Conservation (phyloP, 2,888 invertebrate species). For the Cosmia pyralina region DNA sequence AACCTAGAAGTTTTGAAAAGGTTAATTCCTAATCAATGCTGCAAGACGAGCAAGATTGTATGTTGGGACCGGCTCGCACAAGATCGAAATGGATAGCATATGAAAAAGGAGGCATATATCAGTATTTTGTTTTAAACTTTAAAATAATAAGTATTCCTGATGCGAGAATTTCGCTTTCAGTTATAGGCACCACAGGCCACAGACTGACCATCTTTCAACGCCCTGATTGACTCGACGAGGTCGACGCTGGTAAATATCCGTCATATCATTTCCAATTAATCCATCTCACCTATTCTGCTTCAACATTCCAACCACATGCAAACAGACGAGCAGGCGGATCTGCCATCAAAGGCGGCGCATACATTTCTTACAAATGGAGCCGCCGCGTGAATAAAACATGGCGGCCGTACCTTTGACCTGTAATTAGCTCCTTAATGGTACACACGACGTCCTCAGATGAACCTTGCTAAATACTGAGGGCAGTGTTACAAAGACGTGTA, state of each 20-base stretch:
- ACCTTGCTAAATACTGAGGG: slow-evolving; percentile 6
- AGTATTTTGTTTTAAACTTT: background rate
- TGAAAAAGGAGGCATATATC: background rate
- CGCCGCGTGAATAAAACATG: slow-evolving; percentile 55
- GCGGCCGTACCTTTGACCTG: slow-evolving; percentile 54
- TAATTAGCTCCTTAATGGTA: slow-evolving; percentile 65
- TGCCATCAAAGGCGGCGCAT: slow-evolving; percentile 43
- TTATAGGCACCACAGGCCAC: background rate
- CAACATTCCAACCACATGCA: slow-evolving; percentile 24
- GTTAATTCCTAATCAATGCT: slow-evolving; percentile 1
- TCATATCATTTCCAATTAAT: background rate
- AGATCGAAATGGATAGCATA: too few species aligned
- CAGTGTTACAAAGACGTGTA: background rate
- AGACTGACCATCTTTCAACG: background rate
- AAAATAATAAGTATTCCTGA: background rate
- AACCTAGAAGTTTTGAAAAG: slow-evolving; percentile 12
- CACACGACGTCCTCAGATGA: slow-evolving; percentile 29
- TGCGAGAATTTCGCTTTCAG: background rate
- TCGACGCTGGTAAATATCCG: too few species aligned
- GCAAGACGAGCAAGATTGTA: too few species aligned
- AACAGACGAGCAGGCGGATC: slow-evolving; percentile 46
- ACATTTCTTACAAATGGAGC: slow-evolving; percentile 43
- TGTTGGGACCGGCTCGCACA: too few species aligned
- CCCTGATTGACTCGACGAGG: background rate
- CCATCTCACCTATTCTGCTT: background rate